Base-by-base conservation (phyloP, 2,797 vertebrate genomes). In the Betta splendens region DNA sequence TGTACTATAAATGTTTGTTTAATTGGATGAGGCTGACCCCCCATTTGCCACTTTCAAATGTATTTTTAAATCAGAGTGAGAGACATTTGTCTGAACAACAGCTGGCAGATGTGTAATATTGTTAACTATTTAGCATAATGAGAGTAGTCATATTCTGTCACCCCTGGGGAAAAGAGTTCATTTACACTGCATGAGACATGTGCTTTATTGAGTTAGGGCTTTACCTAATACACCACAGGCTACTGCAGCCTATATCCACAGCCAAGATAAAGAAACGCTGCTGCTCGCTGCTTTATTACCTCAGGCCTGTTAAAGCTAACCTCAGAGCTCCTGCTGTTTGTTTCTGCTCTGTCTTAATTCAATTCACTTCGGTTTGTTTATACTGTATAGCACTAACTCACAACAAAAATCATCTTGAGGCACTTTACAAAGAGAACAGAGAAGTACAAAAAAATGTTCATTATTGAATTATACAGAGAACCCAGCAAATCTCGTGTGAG, bases 251-350 rank as follows among this genome's bases (percentile, higher is more conserved):
- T 54, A 23, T 46, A 40, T 69, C 76, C 52, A 66, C 57, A 73
- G 20, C 55, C 39, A 33, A 71, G 50, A 79, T 71, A 64, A 75
- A 80, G 62, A 63, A 68, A 72, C 33, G 44, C 48, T 78, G 64
- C 48, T 23, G 47, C 70, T 75, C 51, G 40, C 49, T 75, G 53
- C 42, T 69, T 80, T 79, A 69, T 72, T 69, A 73, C 68, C 59
- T 68, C 44, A 52, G 62, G 73, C 59, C 60, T 29, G 18, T 25
- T 36, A 51, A 37, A 52, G 61, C 70, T 72, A 56, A 69, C 57
- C 33, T 55, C 45, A 80, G 69, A 51, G 61, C 57, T 56, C 42
- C 26, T n/a, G n/a, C 33, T 64, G n/a, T n/a, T 43, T 75, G 20
- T 50, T 28, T 54, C 28, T 52, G 22, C 58, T 61, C 45, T 45